Evolutionary conservation across 2,113 vertebrate genomes (phyloP), one percentile per base, ranked within the genome.

Genomic region (Equus przewalskii): DNA sequence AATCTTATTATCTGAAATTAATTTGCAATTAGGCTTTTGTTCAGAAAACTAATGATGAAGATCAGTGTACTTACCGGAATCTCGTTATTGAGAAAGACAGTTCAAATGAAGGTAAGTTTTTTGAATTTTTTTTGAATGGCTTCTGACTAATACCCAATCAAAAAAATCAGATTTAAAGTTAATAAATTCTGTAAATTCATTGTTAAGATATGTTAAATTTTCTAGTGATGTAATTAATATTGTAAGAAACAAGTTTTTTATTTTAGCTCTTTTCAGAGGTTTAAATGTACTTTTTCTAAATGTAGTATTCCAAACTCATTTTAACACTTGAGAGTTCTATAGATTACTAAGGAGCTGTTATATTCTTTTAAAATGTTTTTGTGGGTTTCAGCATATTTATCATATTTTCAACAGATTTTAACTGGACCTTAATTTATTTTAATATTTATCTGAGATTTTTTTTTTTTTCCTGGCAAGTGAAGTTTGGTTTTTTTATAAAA

Each of bases 51-150:
- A 96, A 96, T n/a, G 96, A 79, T 85, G 98, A 97, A 64, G 97
- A 98, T 60, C 98, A 98, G 65, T 98, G 98, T 96, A 99, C 99
- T 19, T 99, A 99, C 82, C 98, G 98, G 96, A 98, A 98, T 97
- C 98, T 99, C 62, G 96, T 99, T 84, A 98, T 99, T 75, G 98
- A 99, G 64, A 99, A 99, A 98, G 99, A 99, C 81, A 97, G 95
- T 44, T 88, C 83, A 82, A 98, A 98, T 56, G 84, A 96, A 98
- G 99, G 99, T 99, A 97, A 98, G 95, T 51, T 46, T 33, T 72
- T 4, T 72, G 24, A 18, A n/a, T 22, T 62, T 95, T 51, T 65
- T 70, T 13, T 24, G 3, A 24, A 56, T 78, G 36, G 1, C 19
- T 70, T 84, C 18, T 88, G 21, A 83, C 28, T 78, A 69, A 69